Percentiles rank a stretch among this genome's conserved stretches.
phyloP scores from a whole-genome alignment of 2,888 invertebrate genomes.

The Microctonus aethiopoides region DNA sequence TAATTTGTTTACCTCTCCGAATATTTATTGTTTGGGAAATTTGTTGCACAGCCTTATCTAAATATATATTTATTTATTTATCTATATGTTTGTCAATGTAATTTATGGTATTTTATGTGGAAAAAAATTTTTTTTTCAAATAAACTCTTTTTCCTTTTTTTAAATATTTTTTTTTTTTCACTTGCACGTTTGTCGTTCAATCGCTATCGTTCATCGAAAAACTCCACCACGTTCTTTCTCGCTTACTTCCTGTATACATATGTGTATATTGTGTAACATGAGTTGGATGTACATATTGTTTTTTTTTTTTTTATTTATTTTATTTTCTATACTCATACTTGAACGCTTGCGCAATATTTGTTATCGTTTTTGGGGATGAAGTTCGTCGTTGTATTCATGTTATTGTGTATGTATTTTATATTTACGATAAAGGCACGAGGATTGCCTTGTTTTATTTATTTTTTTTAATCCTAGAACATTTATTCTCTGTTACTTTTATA shows the following conservation, averaged over 20 bases:
- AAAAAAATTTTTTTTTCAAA: not conserved
- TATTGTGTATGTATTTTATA: slow-evolving; percentile 1
- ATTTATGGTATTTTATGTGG: too few relatives aligned
- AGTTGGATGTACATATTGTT: slow-evolving; percentile 1
- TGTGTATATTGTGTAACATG: not conserved
- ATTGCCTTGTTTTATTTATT: slow-evolving; percentile 15
- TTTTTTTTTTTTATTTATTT: slow-evolving; percentile 17
- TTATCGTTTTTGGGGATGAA: slow-evolving; percentile 27
- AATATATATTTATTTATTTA: not conserved
- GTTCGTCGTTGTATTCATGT: slow-evolving; percentile 1
- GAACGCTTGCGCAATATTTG: slow-evolving; percentile 18
- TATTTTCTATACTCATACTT: not conserved
- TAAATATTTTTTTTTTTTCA: not conserved
- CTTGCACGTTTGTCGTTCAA: slow-evolving; percentile 25
- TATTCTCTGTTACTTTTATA: not conserved
- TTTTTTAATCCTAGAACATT: not conserved
- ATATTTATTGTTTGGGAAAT: too few relatives aligned
- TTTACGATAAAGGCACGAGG: slow-evolving; percentile 3
- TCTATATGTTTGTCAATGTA: too few relatives aligned
- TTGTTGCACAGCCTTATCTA: not conserved
- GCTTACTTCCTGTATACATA: not conserved
- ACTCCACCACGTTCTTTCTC: not conserved
- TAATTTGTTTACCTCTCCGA: too few relatives aligned
- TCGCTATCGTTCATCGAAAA: slow-evolving; percentile 19
- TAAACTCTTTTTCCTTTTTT: not conserved